Evolutionary conservation across 2,797 vertebrate genomes (phyloP), one percentile per base, ranked within the genome.

Genomic region (Ciconia nigra): DNA sequence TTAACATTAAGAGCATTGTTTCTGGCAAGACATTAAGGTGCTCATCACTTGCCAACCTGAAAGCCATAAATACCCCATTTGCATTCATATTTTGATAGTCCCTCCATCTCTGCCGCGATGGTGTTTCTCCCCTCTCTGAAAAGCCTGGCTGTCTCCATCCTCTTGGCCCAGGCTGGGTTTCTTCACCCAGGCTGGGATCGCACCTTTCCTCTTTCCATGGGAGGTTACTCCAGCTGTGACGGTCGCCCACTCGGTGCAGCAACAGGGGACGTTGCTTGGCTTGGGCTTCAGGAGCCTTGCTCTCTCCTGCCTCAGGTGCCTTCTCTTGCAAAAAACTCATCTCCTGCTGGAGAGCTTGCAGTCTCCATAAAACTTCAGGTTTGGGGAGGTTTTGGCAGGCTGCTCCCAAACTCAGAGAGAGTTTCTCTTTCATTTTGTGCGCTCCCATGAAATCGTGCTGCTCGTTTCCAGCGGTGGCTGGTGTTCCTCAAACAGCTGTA

Each of bases 11-110:
- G 89, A 93, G 72, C 92, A 67, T 49, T 65, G 28, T 96, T 94
- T 91, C 95, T 97, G 96, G 96, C 94, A 96, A 95, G 83, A 96
- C 95, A 96, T 96, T 95, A 97, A 97, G 93, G 96, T 87, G 46
- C 35, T 90, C 71, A 10, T 33, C 71, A 18, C n/a, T 35, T 96
- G 83, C 95, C 96, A 95, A 31, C 86, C 62, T 67, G 66, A 87
- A 93, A 93, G 62, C 74, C 62, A 19, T 92, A 95, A 96, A 89
- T 62, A 66, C 51, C 4, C 59, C 51, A 77, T 93, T 91, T 92
- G 74, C 93, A 96, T 96, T 89, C 25, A 2, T 62, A 49, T 84
- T 95, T 80, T 94, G 89, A 55, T 87, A 85, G 89, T 84, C 59
- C 22, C 55, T 79, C 90, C n/a, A 15, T 57, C 85, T 71, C 77